These are phyloP conservation scores for Apis cerana DNA, from an alignment of 1,140 invertebrate species.

Conservation along the genomic window DNA sequence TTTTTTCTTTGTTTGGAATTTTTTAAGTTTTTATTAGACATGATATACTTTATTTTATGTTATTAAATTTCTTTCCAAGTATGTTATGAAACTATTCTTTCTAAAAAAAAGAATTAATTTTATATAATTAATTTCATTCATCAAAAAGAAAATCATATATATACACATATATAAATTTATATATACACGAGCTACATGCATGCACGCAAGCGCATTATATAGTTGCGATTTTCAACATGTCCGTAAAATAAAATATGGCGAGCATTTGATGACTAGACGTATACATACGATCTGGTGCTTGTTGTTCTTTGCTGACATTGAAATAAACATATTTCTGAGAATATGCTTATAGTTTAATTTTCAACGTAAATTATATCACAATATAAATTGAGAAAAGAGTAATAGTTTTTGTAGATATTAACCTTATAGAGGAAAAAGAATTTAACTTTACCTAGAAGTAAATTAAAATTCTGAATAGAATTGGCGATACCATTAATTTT, in stretches of 20 bases:
- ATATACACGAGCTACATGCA: neutral
- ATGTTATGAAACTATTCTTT: neutral
- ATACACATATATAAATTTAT: neutral
- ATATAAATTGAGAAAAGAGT: neutral
- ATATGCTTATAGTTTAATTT: neutral
- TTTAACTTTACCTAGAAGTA: neutral
- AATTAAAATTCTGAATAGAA: conserved; percentile 5
- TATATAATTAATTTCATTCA: neutral
- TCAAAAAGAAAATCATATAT: neutral
- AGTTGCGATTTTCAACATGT: conserved; percentile 22
- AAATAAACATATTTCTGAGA: neutral
- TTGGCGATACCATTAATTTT: conserved; percentile 27
- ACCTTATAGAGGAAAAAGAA: conserved; percentile 24
- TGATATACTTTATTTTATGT: neutral
- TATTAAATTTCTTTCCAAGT: neutral
- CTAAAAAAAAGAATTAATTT: neutral
- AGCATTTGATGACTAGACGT: conserved; percentile 54
- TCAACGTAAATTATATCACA: neutral
- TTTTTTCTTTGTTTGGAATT: neutral
- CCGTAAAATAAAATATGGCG: conserved; percentile 55
- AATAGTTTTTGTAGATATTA: conserved; percentile 22
- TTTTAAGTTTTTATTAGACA: neutral
- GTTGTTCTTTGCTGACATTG: conserved; percentile 36
- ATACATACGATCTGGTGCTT: conserved; percentile 31
- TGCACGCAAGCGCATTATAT: conserved; percentile 8